Evolutionary conservation across 2,888 invertebrate genomes (phyloP).

Genomic region (Brachypterus glaber): DNA sequence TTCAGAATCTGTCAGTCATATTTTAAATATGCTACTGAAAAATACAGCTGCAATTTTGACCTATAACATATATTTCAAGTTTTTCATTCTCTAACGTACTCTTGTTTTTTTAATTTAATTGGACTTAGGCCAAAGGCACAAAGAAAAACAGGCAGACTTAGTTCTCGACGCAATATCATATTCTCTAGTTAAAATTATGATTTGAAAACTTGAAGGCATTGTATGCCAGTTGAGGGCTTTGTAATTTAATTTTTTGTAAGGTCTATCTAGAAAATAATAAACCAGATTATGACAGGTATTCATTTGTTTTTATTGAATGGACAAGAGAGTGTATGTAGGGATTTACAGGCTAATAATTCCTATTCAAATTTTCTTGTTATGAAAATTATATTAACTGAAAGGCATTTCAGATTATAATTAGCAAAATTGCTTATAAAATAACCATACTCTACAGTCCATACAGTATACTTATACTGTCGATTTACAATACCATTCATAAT

Average conservation of each 20-base stretch:
- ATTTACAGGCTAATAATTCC: no score
- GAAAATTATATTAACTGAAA: no score
- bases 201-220: slow-evolving; percentile 20
- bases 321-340: no score
- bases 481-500: no score
- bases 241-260: slow-evolving; percentile 13
- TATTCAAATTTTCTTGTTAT: no score
- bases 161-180: slow-evolving; percentile 25
- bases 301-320: slow-evolving; percentile 11
- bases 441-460: no score
- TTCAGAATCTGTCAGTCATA: no score
- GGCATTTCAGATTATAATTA: no score
- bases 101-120: slow-evolving; percentile 20
- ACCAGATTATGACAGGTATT: slow-evolving; percentile 20
- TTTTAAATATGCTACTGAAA: no score
- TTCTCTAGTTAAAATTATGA: slow-evolving; percentile 30
- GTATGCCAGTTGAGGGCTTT: slow-evolving; percentile 16
- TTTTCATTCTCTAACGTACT: slow-evolving; percentile 14
- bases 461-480: no score
- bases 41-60: slow-evolving; percentile 20
- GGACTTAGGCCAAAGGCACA: slow-evolving; percentile 23
- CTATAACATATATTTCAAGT: slow-evolving; percentile 20
- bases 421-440: no score
- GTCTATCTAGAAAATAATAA: slow-evolving; percentile 23
- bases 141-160: slow-evolving; percentile 18